A percentile compares a stretch with the other conserved stretches of the same genome.
phyloP scores from a whole-genome alignment of 2,113 vertebrate species.

The Ptilorrhoa leucosticta region DNA sequence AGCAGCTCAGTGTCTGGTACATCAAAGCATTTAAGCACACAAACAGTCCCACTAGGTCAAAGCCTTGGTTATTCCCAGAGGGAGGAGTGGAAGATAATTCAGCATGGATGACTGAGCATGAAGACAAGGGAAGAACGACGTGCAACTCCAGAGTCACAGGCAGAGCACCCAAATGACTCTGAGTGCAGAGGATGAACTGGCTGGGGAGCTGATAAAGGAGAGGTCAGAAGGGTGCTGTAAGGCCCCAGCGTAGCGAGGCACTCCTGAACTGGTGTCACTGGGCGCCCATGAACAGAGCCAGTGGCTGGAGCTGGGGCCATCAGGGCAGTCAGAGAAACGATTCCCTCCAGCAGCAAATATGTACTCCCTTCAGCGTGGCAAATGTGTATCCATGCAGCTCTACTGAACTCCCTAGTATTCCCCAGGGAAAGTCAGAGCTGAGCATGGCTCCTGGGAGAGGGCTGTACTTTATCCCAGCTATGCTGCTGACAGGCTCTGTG shows the following conservation, averaged over 20 bases:
- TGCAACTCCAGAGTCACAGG: not conserved
- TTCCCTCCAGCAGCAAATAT: not conserved
- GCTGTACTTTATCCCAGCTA: not conserved
- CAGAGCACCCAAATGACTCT: not conserved
- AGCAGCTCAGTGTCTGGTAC: not conserved
- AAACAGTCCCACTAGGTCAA: conserved; percentile 18
- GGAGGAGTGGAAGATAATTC: conserved; percentile 1
- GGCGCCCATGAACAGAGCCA: accelerated
- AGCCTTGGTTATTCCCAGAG: conserved; percentile 8
- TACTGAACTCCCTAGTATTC: accelerated
- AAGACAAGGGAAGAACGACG: not conserved
- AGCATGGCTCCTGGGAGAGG: not conserved
- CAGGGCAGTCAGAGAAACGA: accelerated
- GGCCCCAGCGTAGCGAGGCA: accelerated
- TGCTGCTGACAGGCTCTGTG: not conserved
- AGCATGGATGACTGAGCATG: not conserved
- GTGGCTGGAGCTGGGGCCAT: not conserved
- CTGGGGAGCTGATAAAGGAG: not conserved
- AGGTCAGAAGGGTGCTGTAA: not conserved
- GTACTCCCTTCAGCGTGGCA: not conserved
- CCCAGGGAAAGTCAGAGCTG: not conserved
- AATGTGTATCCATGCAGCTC: not conserved
- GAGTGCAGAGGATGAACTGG: not conserved
- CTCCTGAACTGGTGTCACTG: not conserved
- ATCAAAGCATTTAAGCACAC: not conserved